These are phyloP conservation scores for Esperia sulphurella DNA, from an alignment of 2,888 invertebrate species.

Conservation along the genomic window DNA sequence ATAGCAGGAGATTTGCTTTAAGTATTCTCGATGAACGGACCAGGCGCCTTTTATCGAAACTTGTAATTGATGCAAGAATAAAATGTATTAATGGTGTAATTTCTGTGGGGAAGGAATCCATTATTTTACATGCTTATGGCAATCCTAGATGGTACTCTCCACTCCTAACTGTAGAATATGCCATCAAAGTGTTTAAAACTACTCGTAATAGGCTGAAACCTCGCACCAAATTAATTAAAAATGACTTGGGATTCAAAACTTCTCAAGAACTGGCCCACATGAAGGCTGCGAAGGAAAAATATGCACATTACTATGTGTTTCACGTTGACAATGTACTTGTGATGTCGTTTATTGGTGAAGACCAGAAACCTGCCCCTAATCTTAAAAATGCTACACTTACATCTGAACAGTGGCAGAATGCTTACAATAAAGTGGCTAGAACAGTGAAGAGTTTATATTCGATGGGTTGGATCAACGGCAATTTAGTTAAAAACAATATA, in stretches of 20 bases:
- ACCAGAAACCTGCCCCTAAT: neutral
- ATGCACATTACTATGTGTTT: too few species aligned
- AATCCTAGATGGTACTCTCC: too few species aligned
- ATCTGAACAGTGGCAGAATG: neutral
- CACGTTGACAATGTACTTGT: neutral
- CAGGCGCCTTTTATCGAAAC: neutral
- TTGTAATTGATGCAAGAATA: neutral
- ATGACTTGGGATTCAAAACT: too few species aligned
- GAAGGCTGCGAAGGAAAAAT: too few species aligned
- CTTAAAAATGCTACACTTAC: neutral
- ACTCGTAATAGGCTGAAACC: neutral
- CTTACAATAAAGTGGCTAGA: neutral
- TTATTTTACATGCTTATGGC: neutral
- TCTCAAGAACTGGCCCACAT: too few species aligned
- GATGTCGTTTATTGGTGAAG: neutral
- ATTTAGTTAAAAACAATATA: too few species aligned
- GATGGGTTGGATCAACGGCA: neutral
- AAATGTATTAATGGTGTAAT: neutral
- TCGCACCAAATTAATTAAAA: neutral
- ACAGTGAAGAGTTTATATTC: neutral
- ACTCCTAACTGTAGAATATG: neutral
- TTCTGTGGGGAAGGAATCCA: too few species aligned
- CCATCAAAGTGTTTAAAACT: neutral
- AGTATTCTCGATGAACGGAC: constrained; percentile 89
- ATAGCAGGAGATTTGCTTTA: constrained; percentile 45